Base-by-base conservation (phyloP, 1,140 invertebrate species). In the Aphelenchoides besseyi region DNA sequence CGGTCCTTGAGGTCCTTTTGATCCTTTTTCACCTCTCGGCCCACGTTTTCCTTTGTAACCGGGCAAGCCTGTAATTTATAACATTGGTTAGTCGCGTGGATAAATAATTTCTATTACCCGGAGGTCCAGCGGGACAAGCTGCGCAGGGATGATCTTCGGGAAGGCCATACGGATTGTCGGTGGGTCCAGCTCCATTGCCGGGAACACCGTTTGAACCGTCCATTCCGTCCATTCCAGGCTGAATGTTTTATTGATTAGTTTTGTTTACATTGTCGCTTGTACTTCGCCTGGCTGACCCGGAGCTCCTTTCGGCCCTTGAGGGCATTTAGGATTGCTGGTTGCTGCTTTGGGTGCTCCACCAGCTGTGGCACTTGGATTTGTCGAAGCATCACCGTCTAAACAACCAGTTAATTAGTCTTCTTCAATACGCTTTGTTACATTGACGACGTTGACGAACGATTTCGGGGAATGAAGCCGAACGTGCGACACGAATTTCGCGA, bases 31-130 rank as follows among this genome's bases (percentile, higher is more conserved):
- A 16, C 70, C 70, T 3, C 64, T 33, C 29, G n/a, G 41, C 3
- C 70, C 70, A 33, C 64, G 28, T 28, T 69, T 69, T 33, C 70
- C 70, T 59, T 71, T 71, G 18, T 69, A 69, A n/a, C 70, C 70
- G 1, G 70, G 70, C 26, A 69, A 32, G 0, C 70, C 70, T 29
- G 64, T n/a, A 36, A 63, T 63, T 63, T 33, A 26, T 59, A 8
- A 8, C 5, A 59, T 41, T 41, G n/a, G 23, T 59, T 59, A 59
- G 12, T 8, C 5, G 55, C 55, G 18, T 59, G 5, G 5, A 59
- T 8, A 8, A 5, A 59, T 23, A 59, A 59, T 18, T n/a, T n/a
- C n/a, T n/a, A n/a, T n/a, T n/a, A n/a, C n/a, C n/a, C n/a, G n/a
- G n/a, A n/a, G n/a, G n/a, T n/a, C 68, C 55, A 48, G 64, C 70